phyloP scores from a whole-genome alignment of 2,797 vertebrate species.

The Eidolon dupreanum region DNA sequence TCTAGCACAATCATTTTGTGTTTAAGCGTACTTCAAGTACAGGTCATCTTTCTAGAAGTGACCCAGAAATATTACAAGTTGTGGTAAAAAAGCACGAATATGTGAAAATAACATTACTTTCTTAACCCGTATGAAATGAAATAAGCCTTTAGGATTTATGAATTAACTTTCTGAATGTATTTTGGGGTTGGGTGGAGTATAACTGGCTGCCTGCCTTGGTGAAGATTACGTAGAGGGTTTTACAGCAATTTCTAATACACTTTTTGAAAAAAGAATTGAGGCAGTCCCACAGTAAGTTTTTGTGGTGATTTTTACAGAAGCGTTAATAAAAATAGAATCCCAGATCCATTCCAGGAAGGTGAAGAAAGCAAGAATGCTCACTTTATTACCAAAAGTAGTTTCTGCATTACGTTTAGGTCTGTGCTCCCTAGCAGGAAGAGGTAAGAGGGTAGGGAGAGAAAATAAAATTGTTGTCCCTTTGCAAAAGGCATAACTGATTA shows the following conservation, averaged over 20 bases:
- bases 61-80: not conserved
- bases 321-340: not conserved
- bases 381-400: too few relatives aligned
- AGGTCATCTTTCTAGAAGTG: not conserved
- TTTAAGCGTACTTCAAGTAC: not conserved
- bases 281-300: not conserved
- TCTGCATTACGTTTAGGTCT: not conserved
- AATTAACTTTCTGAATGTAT: not conserved
- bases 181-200: not conserved
- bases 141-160: not conserved
- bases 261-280: not conserved
- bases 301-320: not conserved
- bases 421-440: not conserved
- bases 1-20: not conserved
- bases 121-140: not conserved
- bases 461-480: not conserved
- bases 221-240: not conserved
- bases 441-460: not conserved
- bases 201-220: not conserved
- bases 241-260: not conserved
- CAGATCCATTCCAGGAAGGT: not conserved
- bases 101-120: not conserved
- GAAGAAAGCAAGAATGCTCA: not conserved
- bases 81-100: not conserved
- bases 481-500: not conserved